Base-by-base conservation (phyloP, 2,888 invertebrate genomes). In the Lasioglossum morio region DNA sequence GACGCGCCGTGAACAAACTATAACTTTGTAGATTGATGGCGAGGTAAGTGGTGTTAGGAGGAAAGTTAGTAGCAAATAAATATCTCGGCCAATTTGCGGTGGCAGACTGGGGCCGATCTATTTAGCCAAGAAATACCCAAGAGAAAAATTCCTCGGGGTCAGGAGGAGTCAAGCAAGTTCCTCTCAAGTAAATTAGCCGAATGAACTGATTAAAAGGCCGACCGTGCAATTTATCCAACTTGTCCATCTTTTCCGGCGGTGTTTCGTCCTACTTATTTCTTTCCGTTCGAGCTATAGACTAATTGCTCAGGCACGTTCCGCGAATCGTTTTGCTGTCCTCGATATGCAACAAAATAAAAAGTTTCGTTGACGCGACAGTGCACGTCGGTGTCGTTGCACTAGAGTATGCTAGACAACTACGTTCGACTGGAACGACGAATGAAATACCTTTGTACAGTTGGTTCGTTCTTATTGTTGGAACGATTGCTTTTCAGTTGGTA, bases 131-230 rank as follows among this genome's bases (percentile, higher is more conserved):
- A 69, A 69, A 23, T 69, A 69, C 34, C 37, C 37, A 23, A 69
- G 37, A 37, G 69, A 69, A 69, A 69, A 69, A 69, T 69, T 69
- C 12, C 23, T 12, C 23, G 23, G 37, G 23, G 34, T 5, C 34
- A 34, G 66, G 66, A 19, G 19, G 34, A 66, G 19, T 69, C 69
- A 12, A 37, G 23, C 37, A 37, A 69, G 37, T 69, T 69, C 37
- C 37, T 37, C 46, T 16, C 23, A 23, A 69, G 69, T 23, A 37
- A 23, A 37, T 69, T 69, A 69, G 69, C 69, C 37, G 69, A 69
- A 69, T 69, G 69, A 69, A 69, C 37, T 23, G 69, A 69, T 69
- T 69, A 69, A 23, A 69, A 37, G 10, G 12, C 69, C 69, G 37
- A 2, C 69, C 34, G 69, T 69, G 37, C 37, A 37, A 69, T 69